These are phyloP conservation scores for Callithrix jacchus DNA, from an alignment of 2,113 vertebrate genomes.

Conservation along the genomic window DNA sequence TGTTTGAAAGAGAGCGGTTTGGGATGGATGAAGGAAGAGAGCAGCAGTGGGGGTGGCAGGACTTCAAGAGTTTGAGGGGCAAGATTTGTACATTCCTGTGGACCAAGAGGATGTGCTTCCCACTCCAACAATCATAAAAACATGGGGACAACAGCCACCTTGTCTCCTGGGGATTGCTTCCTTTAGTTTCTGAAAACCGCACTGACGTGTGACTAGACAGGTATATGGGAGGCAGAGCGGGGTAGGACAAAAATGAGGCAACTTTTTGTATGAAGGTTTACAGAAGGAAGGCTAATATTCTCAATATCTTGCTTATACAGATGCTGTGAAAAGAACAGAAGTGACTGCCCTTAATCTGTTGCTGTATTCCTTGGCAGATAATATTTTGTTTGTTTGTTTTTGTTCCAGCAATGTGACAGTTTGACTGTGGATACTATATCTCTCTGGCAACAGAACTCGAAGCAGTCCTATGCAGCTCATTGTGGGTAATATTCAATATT, in stretches of 20 bases:
- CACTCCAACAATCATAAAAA: background rate
- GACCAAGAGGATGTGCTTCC: background rate
- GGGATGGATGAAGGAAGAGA: background rate
- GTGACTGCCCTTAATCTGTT: conserved; percentile 60
- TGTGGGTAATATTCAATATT: conserved; percentile 42
- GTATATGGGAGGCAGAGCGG: conserved; percentile 16
- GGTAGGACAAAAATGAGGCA: conserved; percentile 14
- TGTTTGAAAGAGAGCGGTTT: background rate
- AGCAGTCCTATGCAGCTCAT: conserved; percentile 4
- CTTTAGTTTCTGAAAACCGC: conserved; percentile 2
- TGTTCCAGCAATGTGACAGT: conserved; percentile 64
- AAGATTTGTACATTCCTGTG: background rate
- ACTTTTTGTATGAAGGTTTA: conserved; percentile 46
- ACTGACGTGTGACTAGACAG: background rate
- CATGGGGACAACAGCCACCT: background rate
- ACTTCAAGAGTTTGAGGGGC: background rate
- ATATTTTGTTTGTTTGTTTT: conserved; percentile 76
- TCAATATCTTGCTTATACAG: conserved; percentile 70
- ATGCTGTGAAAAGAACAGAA: conserved; percentile 67
- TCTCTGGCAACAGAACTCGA: conserved; percentile 47
- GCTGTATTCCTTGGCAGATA: conserved; percentile 69
- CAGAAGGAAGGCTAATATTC: conserved; percentile 63
- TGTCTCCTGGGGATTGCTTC: background rate
- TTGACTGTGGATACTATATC: conserved; percentile 64
- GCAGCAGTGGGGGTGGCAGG: background rate